These are phyloP conservation scores for Diachasmimorpha longicaudata DNA, from an alignment of 1,140 invertebrate genomes.

Conservation along the genomic window DNA sequence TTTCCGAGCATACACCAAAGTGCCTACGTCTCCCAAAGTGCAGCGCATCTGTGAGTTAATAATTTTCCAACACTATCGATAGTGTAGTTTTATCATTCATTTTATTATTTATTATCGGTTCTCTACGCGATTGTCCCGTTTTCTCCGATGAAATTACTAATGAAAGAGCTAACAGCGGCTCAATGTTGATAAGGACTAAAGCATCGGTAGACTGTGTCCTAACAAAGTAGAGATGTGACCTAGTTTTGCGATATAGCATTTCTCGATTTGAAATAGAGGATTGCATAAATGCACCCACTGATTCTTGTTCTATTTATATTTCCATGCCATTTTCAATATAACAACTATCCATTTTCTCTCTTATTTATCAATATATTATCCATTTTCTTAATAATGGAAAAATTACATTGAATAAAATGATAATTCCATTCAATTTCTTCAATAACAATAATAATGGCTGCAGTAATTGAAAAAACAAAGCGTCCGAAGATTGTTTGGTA, in stretches of 20 bases:
- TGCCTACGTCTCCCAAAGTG: slow-evolving; percentile 56
- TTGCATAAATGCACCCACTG: neutral
- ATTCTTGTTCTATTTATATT: neutral
- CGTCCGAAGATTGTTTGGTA: too few species aligned
- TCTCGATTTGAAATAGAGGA: neutral
- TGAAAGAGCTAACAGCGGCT: neutral
- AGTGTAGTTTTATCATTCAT: neutral
- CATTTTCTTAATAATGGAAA: too few species aligned
- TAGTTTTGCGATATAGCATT: neutral
- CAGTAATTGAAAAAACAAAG: too few species aligned
- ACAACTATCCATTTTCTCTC: too few species aligned
- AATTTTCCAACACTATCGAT: neutral
- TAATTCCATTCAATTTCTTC: too few species aligned
- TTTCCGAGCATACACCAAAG: slow-evolving; percentile 55
- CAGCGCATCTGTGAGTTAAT: slow-evolving; percentile 53
- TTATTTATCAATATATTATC: too few species aligned
- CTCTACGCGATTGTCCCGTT: too few species aligned
- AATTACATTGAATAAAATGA: too few species aligned
- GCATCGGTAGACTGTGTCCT: neutral
- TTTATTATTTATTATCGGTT: neutral
- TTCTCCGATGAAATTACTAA: neutral
- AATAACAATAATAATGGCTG: too few species aligned
- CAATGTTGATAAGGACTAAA: slow-evolving; percentile 1
- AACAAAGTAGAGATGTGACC: slow-evolving; percentile 5
- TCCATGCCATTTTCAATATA: neutral